These are phyloP conservation scores for Nothobranchius kuhntae DNA, from an alignment of 2,113 vertebrate genomes.

Conservation along the genomic window DNA sequence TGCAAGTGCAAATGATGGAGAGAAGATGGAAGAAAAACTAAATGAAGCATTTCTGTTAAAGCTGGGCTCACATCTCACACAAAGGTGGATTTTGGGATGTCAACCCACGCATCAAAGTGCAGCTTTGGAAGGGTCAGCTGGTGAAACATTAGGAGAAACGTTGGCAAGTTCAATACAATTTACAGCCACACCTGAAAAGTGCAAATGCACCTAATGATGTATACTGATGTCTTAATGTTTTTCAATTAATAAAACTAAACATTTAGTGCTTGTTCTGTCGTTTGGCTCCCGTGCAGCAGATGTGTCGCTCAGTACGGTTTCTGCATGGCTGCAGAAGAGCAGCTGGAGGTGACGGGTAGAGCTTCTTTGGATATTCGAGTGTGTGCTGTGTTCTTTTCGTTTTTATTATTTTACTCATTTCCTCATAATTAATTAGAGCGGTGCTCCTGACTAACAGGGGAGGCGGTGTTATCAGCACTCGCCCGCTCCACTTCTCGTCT, in stretches of 20 bases:
- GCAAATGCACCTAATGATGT: no score
- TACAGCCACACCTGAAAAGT: no score
- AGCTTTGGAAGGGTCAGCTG: no score
- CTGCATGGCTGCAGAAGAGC: conserved; percentile 11
- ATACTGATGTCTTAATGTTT: no score
- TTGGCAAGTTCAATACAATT: no score
- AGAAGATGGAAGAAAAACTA: no score
- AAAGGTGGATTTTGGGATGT: no score
- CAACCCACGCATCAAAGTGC: no score
- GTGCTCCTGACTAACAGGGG: conserved; percentile 50
- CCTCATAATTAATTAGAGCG: conserved; percentile 66
- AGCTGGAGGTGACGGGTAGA: conserved; percentile 36
- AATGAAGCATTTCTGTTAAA: no score
- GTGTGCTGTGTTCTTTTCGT: conserved; percentile 6
- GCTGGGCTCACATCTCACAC: no score
- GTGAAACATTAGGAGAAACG: no score
- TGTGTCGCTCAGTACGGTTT: not conserved
- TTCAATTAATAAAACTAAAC: not conserved
- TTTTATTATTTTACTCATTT: conserved; percentile 39
- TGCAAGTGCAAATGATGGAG: no score
- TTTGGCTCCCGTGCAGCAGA: not conserved
- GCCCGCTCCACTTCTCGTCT: conserved; percentile 42
- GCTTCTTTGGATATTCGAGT: conserved; percentile 8
- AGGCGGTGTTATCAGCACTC: conserved; percentile 64
- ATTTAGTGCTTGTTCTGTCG: not conserved